Evolutionary conservation across 2,888 invertebrate species (phyloP), one percentile per base, ranked within the genome.

Genomic region (Ischnus inquisitorius): DNA sequence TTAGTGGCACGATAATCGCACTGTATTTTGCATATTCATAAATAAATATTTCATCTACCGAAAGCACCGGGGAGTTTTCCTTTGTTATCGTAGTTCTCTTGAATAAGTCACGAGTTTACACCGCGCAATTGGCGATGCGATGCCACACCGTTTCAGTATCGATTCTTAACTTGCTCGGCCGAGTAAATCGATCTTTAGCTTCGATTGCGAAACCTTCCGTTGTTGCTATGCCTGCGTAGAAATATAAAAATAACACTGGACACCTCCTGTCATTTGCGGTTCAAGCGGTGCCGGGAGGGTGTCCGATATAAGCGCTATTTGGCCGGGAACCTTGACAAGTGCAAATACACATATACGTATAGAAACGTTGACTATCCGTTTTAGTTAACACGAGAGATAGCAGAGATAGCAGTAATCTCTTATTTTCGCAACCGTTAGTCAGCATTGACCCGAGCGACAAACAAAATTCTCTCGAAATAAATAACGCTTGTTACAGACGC

Each of bases 1-100:
- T 51, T 46, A 68, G 22, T 4, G 16, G 65, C 41, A 64, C 34
- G 22, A 75, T 19, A 19, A 25, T 14, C 25, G 8, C 28, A 22
- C 43, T 69, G 74, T 81, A 72, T 83, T 83, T 83, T 76, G 22
- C 76, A 64, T 54, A 62, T 72, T n/a, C 65, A 81, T 78, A 69
- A 79, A 79, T 79, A 51, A 78, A 81, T 75, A 78, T 81, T 84
- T 78, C 78, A 39, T 6, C 34, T 54, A 68, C 60, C 19, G 6
- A 57, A 39, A 25, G n/a, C 8, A 25, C 16, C 46, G 16, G n/a
- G 14, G 46, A 10, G 10, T 46, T 3, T 62, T 39, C 2, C 22
- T 28, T 5, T 4, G 10, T 71, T 5, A 19, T 39, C 71, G 41
- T 4, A 34, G 12, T 8, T 12, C 39, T 2, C 41, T 22, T 25